phyloP scores from a whole-genome alignment of 2,797 vertebrate species.

The Sebastes reedi region DNA sequence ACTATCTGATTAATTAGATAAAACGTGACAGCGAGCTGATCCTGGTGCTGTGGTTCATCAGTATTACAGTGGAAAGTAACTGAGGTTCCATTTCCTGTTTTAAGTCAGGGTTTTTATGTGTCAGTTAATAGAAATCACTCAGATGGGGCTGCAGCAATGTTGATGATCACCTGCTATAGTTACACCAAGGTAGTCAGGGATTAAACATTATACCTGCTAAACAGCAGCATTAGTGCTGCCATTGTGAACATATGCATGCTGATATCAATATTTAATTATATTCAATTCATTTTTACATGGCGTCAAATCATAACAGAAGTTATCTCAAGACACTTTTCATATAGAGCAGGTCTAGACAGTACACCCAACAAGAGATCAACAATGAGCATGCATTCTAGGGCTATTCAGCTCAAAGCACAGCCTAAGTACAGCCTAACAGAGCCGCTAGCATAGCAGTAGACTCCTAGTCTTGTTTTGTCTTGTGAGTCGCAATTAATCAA shows the following conservation, averaged over 20 bases:
- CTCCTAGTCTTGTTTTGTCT: too few species aligned
- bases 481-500: too few species aligned
- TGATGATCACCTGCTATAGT: background rate
- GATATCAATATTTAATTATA: background rate
- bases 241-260: background rate
- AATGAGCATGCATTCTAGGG: too few species aligned
- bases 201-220: background rate
- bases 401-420: too few species aligned
- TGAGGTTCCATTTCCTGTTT: slow-evolving; percentile 38
- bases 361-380: too few species aligned
- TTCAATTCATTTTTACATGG: too few species aligned
- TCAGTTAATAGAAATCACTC: background rate
- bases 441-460: too few species aligned
- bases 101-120: background rate
- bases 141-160: background rate
- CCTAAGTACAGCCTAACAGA: too few species aligned
- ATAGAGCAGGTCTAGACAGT: too few species aligned
- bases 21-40: background rate
- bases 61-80: background rate
- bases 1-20: background rate
- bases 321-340: too few species aligned
- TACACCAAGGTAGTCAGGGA: background rate
- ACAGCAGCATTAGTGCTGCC: background rate
- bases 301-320: too few species aligned
- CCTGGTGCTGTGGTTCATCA: background rate